Evolutionary conservation across 2,888 invertebrate genomes (phyloP), one percentile per base, ranked within the genome.

Genomic region (Lomographa bimaculata): DNA sequence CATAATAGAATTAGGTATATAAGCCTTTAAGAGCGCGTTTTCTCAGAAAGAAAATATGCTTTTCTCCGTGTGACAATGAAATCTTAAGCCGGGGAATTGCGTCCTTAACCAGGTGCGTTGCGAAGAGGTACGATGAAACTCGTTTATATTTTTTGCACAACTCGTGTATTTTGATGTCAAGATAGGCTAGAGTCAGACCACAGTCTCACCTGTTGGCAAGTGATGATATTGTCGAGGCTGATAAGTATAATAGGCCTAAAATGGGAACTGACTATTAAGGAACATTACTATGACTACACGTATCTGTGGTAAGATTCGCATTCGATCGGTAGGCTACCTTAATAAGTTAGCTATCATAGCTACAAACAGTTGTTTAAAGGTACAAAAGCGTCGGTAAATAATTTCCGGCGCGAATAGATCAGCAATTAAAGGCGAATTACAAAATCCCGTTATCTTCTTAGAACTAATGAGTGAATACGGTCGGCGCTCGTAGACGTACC

Each of bases 391-490:
- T 44, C 56, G 53, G 62, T 79, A 79, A 77, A 80, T 79, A 69
- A 77, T 66, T 64, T 49, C 46, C 50, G 52, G 54, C 48, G 53
- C 49, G 65, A 72, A 79, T 76, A 78, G 71, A 71, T 80, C 60
- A 80, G 75, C 76, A 84, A 84, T 84, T 84, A 85, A 79, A 69
- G 64, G 56, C 67, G 65, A 67, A 75, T 74, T 73, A 74, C 64
- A 68, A 73, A 60, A 63, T 57, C 50, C 44, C 71, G 56, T 74
- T 82, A 81, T 83, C 81, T 79, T 63, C 66, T 61, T 50, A 54
- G 54, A 72, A 79, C 79, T 85, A 84, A 83, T 83, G 81, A 83
- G 76, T 72, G 64, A 66, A 73, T 72, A 70, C 71, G 68, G 67
- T 64, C 65, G 71, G 56, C 57, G 64, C 66, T 57, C 65, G 66